A percentile compares a stretch with the other conserved stretches of the same genome.
Conservation (phyloP, 2,113 vertebrate genomes). For the Otis tarda region DNA sequence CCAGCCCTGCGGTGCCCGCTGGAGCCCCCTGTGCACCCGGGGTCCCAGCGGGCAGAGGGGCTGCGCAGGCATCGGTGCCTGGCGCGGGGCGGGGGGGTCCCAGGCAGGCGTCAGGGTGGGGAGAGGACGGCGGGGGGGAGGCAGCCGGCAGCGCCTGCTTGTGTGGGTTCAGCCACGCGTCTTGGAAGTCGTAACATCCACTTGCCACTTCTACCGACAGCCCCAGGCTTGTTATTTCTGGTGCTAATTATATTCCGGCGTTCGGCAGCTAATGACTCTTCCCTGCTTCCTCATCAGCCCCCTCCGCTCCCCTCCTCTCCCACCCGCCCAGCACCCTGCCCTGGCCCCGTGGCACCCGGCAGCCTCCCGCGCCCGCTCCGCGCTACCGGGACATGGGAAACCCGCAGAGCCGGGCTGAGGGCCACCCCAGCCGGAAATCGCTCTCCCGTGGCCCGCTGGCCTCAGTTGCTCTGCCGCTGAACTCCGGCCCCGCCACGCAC, state of each 20-base stretch:
- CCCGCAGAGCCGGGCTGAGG: fast-evolving
- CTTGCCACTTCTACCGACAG: conserved; percentile 48
- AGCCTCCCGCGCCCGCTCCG: fast-evolving
- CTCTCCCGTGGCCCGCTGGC: fast-evolving
- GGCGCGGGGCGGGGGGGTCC: background rate
- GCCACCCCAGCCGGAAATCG: background rate
- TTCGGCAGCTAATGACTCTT: conserved; percentile 62
- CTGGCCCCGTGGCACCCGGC: fast-evolving
- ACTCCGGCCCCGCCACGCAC: background rate
- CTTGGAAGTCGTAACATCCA: conserved; percentile 1
- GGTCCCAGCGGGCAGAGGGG: background rate
- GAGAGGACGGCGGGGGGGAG: background rate
- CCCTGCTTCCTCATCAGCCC: conserved; percentile 39
- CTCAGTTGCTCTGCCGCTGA: background rate
- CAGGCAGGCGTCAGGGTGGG: background rate
- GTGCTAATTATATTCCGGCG: conserved; percentile 49
- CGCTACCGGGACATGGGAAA: background rate
- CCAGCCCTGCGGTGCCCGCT: background rate
- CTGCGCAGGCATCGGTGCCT: fast-evolving
- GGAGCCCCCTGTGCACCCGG: fast-evolving
- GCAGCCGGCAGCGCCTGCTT: conserved; percentile 4
- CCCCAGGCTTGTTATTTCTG: conserved; percentile 57
- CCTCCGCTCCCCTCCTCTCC: background rate
- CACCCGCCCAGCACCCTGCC: background rate
- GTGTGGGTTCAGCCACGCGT: conserved; percentile 40